phyloP scores from a whole-genome alignment of 2,888 invertebrate genomes.

The Therioaphis trifolii region DNA sequence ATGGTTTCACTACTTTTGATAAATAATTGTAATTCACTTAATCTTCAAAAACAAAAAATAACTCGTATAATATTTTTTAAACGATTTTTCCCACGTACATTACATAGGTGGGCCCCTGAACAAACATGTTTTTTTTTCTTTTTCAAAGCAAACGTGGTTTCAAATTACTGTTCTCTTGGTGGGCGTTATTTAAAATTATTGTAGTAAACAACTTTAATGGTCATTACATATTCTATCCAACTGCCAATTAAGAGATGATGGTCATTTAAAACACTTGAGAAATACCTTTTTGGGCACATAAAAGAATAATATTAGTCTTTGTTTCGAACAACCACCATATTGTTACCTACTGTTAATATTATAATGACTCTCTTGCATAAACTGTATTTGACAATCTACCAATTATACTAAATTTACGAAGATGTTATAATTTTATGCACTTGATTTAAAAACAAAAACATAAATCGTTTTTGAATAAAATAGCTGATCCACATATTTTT shows the following conservation, averaged over 20 bases:
- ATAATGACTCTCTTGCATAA: too few relatives aligned
- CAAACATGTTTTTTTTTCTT: not conserved
- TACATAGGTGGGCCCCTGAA: not conserved
- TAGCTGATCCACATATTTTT: too few relatives aligned
- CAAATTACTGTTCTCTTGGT: not conserved
- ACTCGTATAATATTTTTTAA: not conserved
- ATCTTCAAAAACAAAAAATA: too few relatives aligned
- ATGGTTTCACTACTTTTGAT: not conserved
- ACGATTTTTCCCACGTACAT: not conserved
- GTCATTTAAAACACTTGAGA: not conserved
- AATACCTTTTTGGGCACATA: too few relatives aligned
- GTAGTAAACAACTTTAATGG: not conserved
- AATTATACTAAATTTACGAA: too few relatives aligned
- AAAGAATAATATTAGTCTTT: too few relatives aligned
- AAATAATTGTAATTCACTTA: not conserved
- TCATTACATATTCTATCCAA: constrained; percentile 3
- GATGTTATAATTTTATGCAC: too few relatives aligned
- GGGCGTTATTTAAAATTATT: not conserved
- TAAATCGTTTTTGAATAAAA: too few relatives aligned
- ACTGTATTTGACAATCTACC: too few relatives aligned
- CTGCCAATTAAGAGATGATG: constrained; percentile 3
- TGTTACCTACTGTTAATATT: too few relatives aligned
- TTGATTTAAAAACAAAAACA: too few relatives aligned
- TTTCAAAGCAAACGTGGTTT: not conserved
- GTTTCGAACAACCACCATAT: too few relatives aligned